Evolutionary conservation across 2,888 invertebrate species (phyloP).

Genomic region (Eupithecia subfuscata): DNA sequence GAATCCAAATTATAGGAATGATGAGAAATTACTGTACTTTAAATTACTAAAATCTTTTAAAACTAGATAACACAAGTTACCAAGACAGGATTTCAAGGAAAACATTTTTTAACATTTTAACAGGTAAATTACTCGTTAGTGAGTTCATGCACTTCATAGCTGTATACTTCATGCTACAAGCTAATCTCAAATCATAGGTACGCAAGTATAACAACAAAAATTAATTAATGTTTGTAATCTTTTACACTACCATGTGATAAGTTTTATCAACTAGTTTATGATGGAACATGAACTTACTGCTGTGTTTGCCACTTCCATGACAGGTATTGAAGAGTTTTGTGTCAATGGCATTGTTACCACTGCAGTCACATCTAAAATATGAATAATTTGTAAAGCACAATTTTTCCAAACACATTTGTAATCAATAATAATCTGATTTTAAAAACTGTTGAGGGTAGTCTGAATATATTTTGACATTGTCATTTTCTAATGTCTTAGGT

Average conservation of each 20-base stretch:
- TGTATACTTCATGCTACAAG: neutral
- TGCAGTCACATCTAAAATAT: slow-evolving; percentile 74
- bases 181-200: neutral
- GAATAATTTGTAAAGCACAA: slow-evolving; percentile 8
- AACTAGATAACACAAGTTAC: neutral
- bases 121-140: neutral
- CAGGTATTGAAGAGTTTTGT: slow-evolving; percentile 76
- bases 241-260: neutral
- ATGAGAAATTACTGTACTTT: neutral
- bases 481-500: neutral
- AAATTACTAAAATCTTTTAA: neutral
- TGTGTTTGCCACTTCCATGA: slow-evolving; percentile 80
- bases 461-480: neutral
- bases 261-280: too few species aligned
- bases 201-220: neutral
- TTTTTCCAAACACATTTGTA: neutral
- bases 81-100: neutral
- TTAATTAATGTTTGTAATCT: neutral
- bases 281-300: slow-evolving; percentile 62
- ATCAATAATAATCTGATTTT: neutral
- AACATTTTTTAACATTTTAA: neutral
- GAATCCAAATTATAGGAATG: neutral
- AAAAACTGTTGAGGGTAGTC: slow-evolving; percentile 29
- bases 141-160: neutral
- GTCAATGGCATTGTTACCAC: slow-evolving; percentile 80